These are phyloP conservation scores for Hypanus sabinus DNA, from an alignment of 2,113 vertebrate species.

Conservation along the genomic window DNA sequence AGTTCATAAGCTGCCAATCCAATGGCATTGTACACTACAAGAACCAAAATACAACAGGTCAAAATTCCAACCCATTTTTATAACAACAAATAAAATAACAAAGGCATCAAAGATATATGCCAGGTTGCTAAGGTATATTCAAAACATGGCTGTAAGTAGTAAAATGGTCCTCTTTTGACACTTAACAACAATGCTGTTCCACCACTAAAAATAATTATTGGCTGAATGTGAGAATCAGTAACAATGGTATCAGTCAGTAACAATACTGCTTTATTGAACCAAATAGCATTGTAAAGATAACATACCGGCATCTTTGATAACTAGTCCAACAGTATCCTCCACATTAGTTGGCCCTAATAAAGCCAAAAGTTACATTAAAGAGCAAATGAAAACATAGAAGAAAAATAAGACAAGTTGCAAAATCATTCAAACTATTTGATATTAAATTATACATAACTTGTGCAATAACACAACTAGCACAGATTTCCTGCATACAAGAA, in stretches of 20 bases:
- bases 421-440: not conserved
- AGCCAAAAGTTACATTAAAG: not conserved
- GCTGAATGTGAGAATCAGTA: not conserved
- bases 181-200: not conserved
- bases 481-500: not conserved
- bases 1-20: constrained; percentile 91
- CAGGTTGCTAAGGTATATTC: not conserved
- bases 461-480: too few relatives aligned
- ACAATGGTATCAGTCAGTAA: not conserved
- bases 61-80: not conserved
- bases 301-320: constrained; percentile 95
- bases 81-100: not conserved
- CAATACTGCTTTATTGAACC: not conserved
- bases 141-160: not conserved
- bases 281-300: constrained; percentile 15
- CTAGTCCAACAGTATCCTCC: constrained; percentile 74
- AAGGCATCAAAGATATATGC: not conserved
- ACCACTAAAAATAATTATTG: not conserved
- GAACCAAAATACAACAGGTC: constrained; percentile 40
- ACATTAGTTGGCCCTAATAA: constrained; percentile 69
- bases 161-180: not conserved
- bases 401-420: not conserved
- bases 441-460: too few relatives aligned
- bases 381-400: not conserved
- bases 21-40: constrained; percentile 87